Conservation (phyloP, 1,140 invertebrate species). For the Drosophila pandora region DNA sequence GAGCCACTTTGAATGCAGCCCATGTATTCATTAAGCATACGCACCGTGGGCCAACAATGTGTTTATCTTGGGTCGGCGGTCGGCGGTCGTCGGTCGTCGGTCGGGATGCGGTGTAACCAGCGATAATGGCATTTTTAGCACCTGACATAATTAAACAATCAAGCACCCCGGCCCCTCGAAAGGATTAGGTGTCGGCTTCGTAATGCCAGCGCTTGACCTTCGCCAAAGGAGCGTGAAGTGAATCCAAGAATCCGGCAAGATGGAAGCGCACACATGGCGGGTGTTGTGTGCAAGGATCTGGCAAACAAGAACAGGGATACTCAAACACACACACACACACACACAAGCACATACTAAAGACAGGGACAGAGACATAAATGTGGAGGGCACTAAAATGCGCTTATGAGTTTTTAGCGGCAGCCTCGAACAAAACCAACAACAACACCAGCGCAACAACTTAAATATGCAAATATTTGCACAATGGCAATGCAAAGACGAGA, state of each 20-base stretch:
- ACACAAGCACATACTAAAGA: not conserved
- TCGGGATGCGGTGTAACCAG: constrained; percentile 14
- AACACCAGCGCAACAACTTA: constrained; percentile 67
- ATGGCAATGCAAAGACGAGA: constrained; percentile 53
- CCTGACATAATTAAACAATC: constrained; percentile 80
- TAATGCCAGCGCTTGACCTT: constrained; percentile 66
- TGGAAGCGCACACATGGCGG: constrained; percentile 22
- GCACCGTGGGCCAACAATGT: constrained; percentile 47
- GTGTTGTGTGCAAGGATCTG: constrained; percentile 44
- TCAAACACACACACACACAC: constrained; percentile 14
- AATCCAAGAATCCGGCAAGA: constrained; percentile 39
- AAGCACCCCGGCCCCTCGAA: constrained; percentile 29
- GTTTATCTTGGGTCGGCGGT: constrained; percentile 6
- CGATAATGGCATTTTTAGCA: constrained; percentile 72
- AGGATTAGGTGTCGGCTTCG: constrained; percentile 59
- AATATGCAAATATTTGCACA: constrained; percentile 83
- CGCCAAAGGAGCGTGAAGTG: constrained; percentile 29
- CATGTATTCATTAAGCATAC: constrained; percentile 48
- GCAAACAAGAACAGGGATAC: constrained; percentile 30
- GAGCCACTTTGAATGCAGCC: constrained; percentile 46
- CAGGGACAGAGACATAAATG: constrained; percentile 17
- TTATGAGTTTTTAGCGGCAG: constrained; percentile 76
- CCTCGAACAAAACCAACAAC: constrained; percentile 37
- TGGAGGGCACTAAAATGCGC: constrained; percentile 71
- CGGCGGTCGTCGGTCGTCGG: not conserved